Evolutionary conservation across 2,888 invertebrate genomes (phyloP), one percentile per base, ranked within the genome.

Genomic region (Athrips mouffetella): DNA sequence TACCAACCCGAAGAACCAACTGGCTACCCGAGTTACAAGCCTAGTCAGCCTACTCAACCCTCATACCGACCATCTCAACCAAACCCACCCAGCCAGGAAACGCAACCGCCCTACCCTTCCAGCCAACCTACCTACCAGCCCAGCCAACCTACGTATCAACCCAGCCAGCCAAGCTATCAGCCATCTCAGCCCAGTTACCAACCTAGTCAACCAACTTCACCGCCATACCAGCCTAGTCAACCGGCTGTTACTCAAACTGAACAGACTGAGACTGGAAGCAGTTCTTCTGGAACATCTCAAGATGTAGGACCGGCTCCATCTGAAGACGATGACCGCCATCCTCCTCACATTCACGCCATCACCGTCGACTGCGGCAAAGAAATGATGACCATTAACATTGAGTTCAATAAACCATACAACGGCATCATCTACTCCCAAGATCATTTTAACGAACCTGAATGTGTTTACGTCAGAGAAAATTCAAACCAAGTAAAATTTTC

Each of bases 401-500:
- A 94, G 73, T 95, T 95, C 75, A 94, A 94, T 72, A 90, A 92
- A 53, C 87, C 82, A 13, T 95, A 94, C 70, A 91, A 94, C 58
- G 95, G 95, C 0, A 89, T 95, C 10, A 94, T 95, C 58, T 95
- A 95, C 66, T 94, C 94, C 0, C 94, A 94, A 85, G 94, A 94
- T 40, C 92, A 89, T 63, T 91, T 85, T 73, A 91, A 87, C 58
- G 91, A 91, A 57, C 90, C 91, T 0, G 91, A 91, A 42, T 95
- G 95, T 67, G 88, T 93, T 15, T 95, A 94, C 69, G 94, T 94
- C 0, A 88, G 87, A 57, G 92, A 92, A 67, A 93, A 93, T 69
- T 92, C 93, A 0, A 92, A 91, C 11, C 89, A 91, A 71, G 89
- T 89, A 0, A 92, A 92, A 69, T 94, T 91, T 70, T 91, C 92